Base-by-base conservation (phyloP, 2,888 invertebrate species). In the Ochlodes sylvanus region DNA sequence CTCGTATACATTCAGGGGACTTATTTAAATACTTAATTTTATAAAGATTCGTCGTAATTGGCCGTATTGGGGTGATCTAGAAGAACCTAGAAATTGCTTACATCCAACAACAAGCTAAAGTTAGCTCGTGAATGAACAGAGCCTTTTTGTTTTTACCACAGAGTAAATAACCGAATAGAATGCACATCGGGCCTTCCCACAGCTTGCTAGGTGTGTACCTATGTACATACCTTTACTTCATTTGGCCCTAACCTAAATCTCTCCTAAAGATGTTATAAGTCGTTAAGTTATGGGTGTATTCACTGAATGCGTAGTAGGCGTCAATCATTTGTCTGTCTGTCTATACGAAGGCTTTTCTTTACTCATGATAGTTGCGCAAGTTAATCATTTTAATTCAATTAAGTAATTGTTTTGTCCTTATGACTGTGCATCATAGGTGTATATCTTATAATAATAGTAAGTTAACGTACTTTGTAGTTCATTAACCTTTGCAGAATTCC, bases 311-410 rank as follows among this genome's bases (percentile, higher is more conserved):
- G 52, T 41, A 44, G 47, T 50, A 47, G 19, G 62, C 68, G 77
- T 72, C 72, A 68, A 68, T 68, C 68, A 57, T 68, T 68, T 57
- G 56, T 63, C 68, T 68, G 19, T 47, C 50, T 63, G 56, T 61
- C 54, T 60, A n/a, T n/a, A 71, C 68, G 70, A 75, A 71, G 68
- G 72, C 65, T 69, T 50, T 66, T 60, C 58, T 50, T 50, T 54
- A 54, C 54, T 54, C 27, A 38, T 27, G 41, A 12, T 27, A 17
- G 58, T 66, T 66, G 50, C 52, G 32, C 15, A 50, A 58, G 17
- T 41, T 52, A n/a, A 50, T 65, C 15, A 52, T 52, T 50, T 58
- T 58, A 58, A 65, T 65, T 65, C 7, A 65, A 65, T 58, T 65
- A 65, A 58, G 65, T 50, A 65, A 65, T 58, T 52, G 65, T 58